Percentiles rank a stretch among this genome's conserved stretches.
Evolutionary conservation across 1,140 invertebrate genomes (phyloP).

Genomic region (Drosophila watanabei): DNA sequence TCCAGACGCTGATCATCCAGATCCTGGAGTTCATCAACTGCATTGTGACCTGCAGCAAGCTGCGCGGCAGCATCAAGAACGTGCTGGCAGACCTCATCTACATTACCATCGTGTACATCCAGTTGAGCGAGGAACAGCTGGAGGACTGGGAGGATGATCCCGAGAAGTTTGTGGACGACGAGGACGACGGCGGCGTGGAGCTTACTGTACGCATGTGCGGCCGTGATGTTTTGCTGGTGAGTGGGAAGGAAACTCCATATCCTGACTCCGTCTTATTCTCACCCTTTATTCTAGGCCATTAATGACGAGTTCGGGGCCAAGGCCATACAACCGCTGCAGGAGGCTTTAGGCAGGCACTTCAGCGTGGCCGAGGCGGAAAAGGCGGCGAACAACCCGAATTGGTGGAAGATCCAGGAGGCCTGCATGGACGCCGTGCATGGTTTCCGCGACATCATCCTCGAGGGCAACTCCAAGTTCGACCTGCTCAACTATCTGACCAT

Average conservation of each 20-base stretch:
- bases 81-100: slow-evolving; percentile 91
- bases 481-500: slow-evolving; percentile 89
- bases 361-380: slow-evolving; percentile 87
- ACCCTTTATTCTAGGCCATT: slow-evolving; percentile 86
- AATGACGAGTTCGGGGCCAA: slow-evolving; percentile 89
- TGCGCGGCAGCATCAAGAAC: slow-evolving; percentile 89
- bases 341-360: slow-evolving; percentile 89
- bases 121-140: slow-evolving; percentile 92
- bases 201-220: slow-evolving; percentile 92
- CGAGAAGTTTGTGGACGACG: slow-evolving; percentile 92
- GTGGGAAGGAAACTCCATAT: neutral
- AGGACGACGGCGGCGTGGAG: slow-evolving; percentile 90
- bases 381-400: slow-evolving; percentile 87
- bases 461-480: slow-evolving; percentile 89
- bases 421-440: slow-evolving; percentile 89
- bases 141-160: slow-evolving; percentile 90
- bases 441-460: slow-evolving; percentile 87
- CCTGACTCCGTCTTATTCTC: neutral
- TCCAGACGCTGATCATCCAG: slow-evolving; percentile 91
- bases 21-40: slow-evolving; percentile 92
- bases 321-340: slow-evolving; percentile 88
- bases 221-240: slow-evolving; percentile 88
- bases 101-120: slow-evolving; percentile 89
- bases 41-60: slow-evolving; percentile 88
- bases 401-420: slow-evolving; percentile 93